phyloP scores from a whole-genome alignment of 2,113 vertebrate species.

The Grammomys surdaster region DNA sequence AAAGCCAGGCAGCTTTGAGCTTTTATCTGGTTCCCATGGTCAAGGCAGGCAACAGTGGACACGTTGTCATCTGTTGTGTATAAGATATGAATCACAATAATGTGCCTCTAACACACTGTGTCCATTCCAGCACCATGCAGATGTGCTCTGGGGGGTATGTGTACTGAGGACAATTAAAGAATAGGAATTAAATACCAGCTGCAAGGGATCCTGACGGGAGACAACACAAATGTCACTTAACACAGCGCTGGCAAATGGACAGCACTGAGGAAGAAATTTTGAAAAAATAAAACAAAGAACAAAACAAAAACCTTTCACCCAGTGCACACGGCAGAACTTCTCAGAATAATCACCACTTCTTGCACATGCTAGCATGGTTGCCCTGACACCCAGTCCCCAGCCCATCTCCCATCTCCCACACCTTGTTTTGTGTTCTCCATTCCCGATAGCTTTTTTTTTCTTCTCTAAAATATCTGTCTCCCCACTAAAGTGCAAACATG shows the following conservation, averaged over 20 bases:
- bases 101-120: background rate
- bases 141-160: background rate
- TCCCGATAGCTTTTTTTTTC: background rate
- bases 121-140: background rate
- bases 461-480: background rate
- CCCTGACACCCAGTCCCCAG: background rate
- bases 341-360: background rate
- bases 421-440: background rate
- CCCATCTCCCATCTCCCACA: background rate
- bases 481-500: too few relatives aligned
- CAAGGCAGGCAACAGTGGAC: background rate
- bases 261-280: background rate
- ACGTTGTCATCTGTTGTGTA: background rate
- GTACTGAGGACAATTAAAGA: background rate
- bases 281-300: too few relatives aligned
- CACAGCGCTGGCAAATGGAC: background rate
- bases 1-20: background rate
- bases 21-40: conserved; percentile 39
- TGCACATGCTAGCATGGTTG: background rate
- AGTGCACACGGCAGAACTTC: background rate
- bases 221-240: background rate
- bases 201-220: background rate
- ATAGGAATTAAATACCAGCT: background rate
- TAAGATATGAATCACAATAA: background rate
- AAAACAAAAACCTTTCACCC: background rate